Evolutionary conservation across 2,113 vertebrate species (phyloP), one percentile per base, ranked within the genome.

Genomic region (Stictonetta naevosa): DNA sequence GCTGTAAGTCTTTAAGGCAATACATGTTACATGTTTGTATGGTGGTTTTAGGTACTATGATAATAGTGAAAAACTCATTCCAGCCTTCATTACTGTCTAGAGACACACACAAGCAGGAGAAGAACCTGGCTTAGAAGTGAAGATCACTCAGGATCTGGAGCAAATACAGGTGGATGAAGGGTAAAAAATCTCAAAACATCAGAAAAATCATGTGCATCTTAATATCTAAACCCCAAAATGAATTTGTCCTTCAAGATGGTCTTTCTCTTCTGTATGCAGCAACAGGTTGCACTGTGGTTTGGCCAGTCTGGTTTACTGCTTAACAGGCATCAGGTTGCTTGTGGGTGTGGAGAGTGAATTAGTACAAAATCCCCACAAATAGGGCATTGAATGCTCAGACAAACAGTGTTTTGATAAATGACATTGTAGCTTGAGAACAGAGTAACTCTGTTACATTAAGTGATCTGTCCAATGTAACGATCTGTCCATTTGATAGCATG

Each of bases 381-480:
- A 83, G 85, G 83, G 33, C 73, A 94, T 82, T 84, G 2, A 73
- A 1, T 77, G 80, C 66, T 92, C 56, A 42, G 72, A 71, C 76
- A 83, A 95, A 95, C 76, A 77, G 85, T 88, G 22, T 96, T 90
- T 77, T 17, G 56, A 73, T 90, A 81, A 75, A 72, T 72, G 68
- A 44, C 53, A 31, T 60, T 82, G 88, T 53, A 78, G 60, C 33
- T 83, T 66, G 83, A 96, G 92, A 95, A 88, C 83, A 94, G 56
- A 92, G n/a, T 64, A 84, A 74, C 42, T 77, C 62, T 75, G 34
- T 63, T 88, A 67, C 34, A 34, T 90, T 83, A 83, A 38, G 73
- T 92, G 90, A 88, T 83, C 73, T 6, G 18, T 64, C 26, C 64
- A 58, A 34, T 50, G 38, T 75, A 81, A 67, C 69, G 82, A 23